phyloP scores from a whole-genome alignment of 2,888 invertebrate species.

The Drosophila paucipuncta region DNA sequence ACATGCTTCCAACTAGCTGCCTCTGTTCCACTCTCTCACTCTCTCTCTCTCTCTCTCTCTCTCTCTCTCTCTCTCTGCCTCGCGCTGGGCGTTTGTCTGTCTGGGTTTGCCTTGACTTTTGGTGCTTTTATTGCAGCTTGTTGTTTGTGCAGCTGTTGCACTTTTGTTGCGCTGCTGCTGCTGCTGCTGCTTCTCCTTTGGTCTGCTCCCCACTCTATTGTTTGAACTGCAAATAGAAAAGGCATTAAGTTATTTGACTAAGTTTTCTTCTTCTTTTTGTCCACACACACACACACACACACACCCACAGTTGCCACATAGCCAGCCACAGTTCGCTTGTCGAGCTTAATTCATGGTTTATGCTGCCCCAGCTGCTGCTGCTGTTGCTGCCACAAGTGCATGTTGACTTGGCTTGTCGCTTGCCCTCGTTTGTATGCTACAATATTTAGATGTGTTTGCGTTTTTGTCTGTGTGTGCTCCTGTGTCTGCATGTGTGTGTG shows the following conservation, averaged over 20 bases:
- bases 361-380: constrained; percentile 15
- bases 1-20: constrained; percentile 61
- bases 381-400: constrained; percentile 55
- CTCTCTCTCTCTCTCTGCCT: neutral
- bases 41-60: neutral
- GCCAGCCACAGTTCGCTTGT: constrained; percentile 17
- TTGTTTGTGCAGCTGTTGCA: constrained; percentile 73
- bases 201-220: constrained; percentile 50
- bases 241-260: constrained; percentile 76
- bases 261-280: constrained; percentile 43
- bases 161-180: constrained; percentile 60
- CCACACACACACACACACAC: neutral
- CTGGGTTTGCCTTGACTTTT: constrained; percentile 58
- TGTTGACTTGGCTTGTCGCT: constrained; percentile 70
- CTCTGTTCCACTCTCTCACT: constrained; percentile 8
- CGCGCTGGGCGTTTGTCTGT: constrained; percentile 28
- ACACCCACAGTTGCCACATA: constrained; percentile 28
- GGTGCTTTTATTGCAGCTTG: constrained; percentile 53
- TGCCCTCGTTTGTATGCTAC: constrained; percentile 75
- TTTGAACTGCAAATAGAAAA: constrained; percentile 78
- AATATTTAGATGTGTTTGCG: constrained; percentile 63
- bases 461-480: constrained; percentile 7
- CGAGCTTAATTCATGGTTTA: constrained; percentile 48
- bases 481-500: constrained; percentile 16
- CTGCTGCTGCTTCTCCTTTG: constrained; percentile 9